Base-by-base conservation (phyloP, 2,888 invertebrate species). In the Microctonus aethiopoides region DNA sequence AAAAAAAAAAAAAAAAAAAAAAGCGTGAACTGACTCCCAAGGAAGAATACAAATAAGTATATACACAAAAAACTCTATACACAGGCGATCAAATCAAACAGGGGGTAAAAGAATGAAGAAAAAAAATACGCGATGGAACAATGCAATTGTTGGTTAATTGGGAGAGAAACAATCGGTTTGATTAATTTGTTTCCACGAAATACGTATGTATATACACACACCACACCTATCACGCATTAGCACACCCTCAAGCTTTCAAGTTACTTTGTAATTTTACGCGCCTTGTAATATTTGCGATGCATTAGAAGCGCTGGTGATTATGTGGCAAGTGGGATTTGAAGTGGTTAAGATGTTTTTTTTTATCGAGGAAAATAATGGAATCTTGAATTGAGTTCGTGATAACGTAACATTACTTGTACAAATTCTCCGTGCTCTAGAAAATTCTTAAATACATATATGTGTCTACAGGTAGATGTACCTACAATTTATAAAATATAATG, bases 161-260 rank as follows among this genome's bases (percentile, higher is more conserved):
- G 73, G 46, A 64, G 13, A 41, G 56, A 26, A 39, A 32, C 66
- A 64, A 54, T 78, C 76, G 75, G 74, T 78, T 74, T 76, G 78
- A 81, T 83, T 79, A 80, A 81, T 80, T 82, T 77, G 77, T 84
- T 46, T 83, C 83, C 78, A 73, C 77, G 83, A 83, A 83, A 74
- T 74, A 72, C 68, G 10, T 29, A 29, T 29, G 7, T 7, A 73
- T 46, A 60, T 68, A 16, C 24, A 41, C 24, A 41, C 72, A 75
- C n/a, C n/a, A n/a, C n/a, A n/a, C n/a, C n/a, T n/a, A n/a, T n/a
- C n/a, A n/a, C n/a, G n/a, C 73, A 75, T 71, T 29, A 56, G 71
- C 72, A 75, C 71, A 75, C 77, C 78, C 75, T 73, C 75, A 75
- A 73, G 75, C 74, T 79, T 81, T 80, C 81, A 79, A 82, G 81